A percentile compares a stretch with the other conserved stretches of the same genome.
Evolutionary conservation across 2,113 vertebrate species (phyloP).

Genomic region (Silurus meridionalis): DNA sequence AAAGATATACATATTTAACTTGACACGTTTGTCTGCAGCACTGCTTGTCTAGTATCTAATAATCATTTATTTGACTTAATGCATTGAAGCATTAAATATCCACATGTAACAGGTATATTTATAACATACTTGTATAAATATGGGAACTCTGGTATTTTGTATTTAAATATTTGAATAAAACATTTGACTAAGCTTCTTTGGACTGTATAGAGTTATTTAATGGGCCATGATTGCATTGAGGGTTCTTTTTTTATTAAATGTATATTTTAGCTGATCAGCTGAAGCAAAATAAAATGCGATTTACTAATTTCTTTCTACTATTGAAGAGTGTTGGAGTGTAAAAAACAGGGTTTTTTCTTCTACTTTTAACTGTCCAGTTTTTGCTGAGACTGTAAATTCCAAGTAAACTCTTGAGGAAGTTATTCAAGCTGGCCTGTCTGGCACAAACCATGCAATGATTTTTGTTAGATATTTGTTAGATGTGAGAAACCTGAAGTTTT

Average conservation of each 20-base stretch:
- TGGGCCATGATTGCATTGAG: not conserved
- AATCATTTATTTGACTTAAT: conserved; percentile 61
- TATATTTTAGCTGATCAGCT: not conserved
- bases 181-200: not conserved
- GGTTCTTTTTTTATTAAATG: not conserved
- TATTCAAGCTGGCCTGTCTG: too few species aligned
- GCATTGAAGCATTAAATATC: conserved; percentile 52
- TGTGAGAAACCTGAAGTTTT: too few species aligned
- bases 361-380: not conserved
- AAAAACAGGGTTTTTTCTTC: not conserved
- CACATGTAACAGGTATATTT: conserved; percentile 52
- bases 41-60: conserved; percentile 53
- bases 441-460: too few species aligned
- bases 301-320: not conserved
- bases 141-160: conserved; percentile 58
- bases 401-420: too few species aligned
- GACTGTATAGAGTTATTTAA: not conserved
- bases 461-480: too few species aligned
- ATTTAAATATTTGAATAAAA: conserved; percentile 68
- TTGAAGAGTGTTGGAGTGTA: too few species aligned
- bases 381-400: too few species aligned
- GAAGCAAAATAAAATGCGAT: not conserved
- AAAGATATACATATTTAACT: conserved; percentile 27
- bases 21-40: conserved; percentile 21
- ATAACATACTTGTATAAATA: conserved; percentile 50